Percentiles rank a stretch among this genome's conserved stretches.
phyloP scores from a whole-genome alignment of 2,113 vertebrate species.

The Butorides virescens region DNA sequence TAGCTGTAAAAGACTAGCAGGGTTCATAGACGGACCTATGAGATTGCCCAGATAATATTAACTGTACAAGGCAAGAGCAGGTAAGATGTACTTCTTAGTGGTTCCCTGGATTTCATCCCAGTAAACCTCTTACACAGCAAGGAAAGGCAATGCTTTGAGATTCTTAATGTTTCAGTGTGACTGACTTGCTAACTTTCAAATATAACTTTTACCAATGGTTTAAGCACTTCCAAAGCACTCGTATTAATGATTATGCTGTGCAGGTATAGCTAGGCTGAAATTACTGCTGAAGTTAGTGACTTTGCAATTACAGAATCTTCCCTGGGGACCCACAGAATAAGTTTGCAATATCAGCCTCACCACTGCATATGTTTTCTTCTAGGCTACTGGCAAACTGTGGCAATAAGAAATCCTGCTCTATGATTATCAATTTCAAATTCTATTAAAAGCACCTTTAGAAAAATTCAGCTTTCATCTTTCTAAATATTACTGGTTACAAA shows the following conservation, averaged over 20 bases:
- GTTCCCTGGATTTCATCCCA: neutral
- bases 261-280: conserved; percentile 2
- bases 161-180: neutral
- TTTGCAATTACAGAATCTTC: conserved; percentile 40
- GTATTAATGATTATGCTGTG: conserved; percentile 23
- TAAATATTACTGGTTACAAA: neutral
- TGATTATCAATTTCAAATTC: conserved; percentile 36
- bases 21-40: neutral
- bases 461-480: neutral
- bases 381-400: conserved; percentile 13
- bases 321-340: neutral
- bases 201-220: neutral
- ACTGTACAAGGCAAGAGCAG: neutral
- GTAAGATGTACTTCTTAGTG: neutral
- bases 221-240: neutral
- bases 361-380: neutral
- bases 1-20: neutral
- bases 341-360: neutral
- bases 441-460: conserved; percentile 22
- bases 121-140: neutral
- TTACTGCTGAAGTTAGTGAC: conserved; percentile 30
- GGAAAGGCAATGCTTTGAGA: neutral
- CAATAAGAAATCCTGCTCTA: conserved; percentile 8
- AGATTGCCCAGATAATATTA: neutral
- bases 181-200: neutral